phyloP scores from a whole-genome alignment of 2,113 vertebrate genomes.

The Haliaeetus leucogaster region DNA sequence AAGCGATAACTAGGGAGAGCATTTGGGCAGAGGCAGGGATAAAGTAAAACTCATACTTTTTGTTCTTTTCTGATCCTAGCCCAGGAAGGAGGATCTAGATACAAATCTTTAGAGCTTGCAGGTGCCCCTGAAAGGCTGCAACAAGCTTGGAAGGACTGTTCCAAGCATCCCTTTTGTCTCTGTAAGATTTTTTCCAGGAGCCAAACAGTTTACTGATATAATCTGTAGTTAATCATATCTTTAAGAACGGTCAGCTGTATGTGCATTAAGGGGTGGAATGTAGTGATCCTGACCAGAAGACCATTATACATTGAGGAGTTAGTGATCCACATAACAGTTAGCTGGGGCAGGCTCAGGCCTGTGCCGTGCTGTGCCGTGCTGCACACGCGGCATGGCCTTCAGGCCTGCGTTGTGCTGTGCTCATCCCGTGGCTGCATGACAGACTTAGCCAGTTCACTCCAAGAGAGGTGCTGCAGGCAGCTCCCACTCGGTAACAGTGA shows the following conservation, averaged over 20 bases:
- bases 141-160: not conserved
- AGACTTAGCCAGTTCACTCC: not conserved
- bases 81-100: not conserved
- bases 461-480: not conserved
- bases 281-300: not conserved
- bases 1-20: not conserved
- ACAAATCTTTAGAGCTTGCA: not conserved
- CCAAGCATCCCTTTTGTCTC: not conserved
- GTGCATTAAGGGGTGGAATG: not conserved
- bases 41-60: not conserved
- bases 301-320: not conserved
- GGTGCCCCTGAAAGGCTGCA: not conserved
- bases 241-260: not conserved
- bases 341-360: not conserved
- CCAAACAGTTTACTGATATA: not conserved
- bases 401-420: not conserved
- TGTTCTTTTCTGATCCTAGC: not conserved
- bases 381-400: accelerated
- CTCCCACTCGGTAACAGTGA: not conserved
- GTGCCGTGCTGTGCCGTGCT: not conserved
- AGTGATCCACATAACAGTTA: not conserved
- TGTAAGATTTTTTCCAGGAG: not conserved
- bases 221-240: not conserved
- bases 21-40: not conserved
- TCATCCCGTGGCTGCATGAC: accelerated